Base-by-base conservation (phyloP, 92 coral and sea anemone species). In the Phymanthus crucifer region DNA sequence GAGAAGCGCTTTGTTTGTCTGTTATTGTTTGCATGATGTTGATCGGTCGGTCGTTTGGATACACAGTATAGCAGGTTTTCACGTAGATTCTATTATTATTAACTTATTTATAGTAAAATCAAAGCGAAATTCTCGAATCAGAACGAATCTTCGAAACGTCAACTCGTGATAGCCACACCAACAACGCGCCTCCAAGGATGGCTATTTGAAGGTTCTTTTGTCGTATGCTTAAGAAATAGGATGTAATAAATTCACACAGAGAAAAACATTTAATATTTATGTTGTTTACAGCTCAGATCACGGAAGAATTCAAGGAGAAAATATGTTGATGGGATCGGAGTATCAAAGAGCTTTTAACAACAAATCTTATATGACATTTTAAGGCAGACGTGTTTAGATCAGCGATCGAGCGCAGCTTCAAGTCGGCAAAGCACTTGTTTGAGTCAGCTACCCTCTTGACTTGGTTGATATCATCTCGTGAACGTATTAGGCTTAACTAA, bases 41-140 rank as follows among this genome's bases (percentile, higher is more conserved):
- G 50, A 71, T 71, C 75, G 45, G 36, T 52, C 70, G 79, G 57
- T 75, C 70, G 79, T 48, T 74, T 66, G 65, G 50, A 43, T n/a
- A n/a, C n/a, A n/a, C n/a, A n/a, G n/a, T n/a, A n/a, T n/a, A n/a
- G n/a, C n/a, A n/a, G n/a, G n/a, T n/a, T n/a, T n/a, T n/a, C n/a
- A n/a, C n/a, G n/a, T n/a, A n/a, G n/a, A n/a, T n/a, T n/a, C n/a
- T n/a, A n/a, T n/a, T n/a, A n/a, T n/a, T n/a, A n/a, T n/a, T n/a
- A n/a, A n/a, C n/a, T n/a, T n/a, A n/a, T n/a, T n/a, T n/a, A n/a
- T n/a, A 26, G 36, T 26, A 61, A 61, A 61, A 61, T 24, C 32
- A 61, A 61, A 61, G 33, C 68, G 29, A 54, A 54, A 0, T 34
- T 16, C 33, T 27, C 6, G 13, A 61, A 61, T 4, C 8, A 27